A percentile compares a stretch with the other conserved stretches of the same genome.
phyloP scores from a whole-genome alignment of 2,888 invertebrate genomes.

The Lepidochrysops patricia region DNA sequence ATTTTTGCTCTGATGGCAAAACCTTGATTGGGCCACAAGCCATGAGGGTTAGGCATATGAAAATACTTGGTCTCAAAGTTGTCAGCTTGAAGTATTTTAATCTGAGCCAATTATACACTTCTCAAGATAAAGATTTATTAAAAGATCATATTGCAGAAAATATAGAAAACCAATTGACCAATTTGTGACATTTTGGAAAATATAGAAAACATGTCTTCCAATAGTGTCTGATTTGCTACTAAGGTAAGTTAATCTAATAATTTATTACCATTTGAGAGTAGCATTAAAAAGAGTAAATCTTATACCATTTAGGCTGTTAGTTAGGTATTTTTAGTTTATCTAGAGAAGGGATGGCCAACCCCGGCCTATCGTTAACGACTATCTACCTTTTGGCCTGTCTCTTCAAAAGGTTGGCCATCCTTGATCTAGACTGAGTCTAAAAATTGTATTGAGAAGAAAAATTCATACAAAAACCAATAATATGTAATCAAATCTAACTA shows the following conservation, averaged over 20 bases:
- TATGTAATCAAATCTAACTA: too few species aligned
- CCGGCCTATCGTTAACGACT: too few species aligned
- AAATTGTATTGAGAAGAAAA: too few species aligned
- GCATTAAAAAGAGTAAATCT: too few species aligned
- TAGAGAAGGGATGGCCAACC: too few species aligned
- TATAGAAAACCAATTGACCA: constrained; percentile 41
- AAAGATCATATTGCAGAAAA: constrained; percentile 65
- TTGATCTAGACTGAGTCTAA: too few species aligned
- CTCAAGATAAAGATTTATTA: constrained; percentile 60
- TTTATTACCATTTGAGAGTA: too few species aligned
- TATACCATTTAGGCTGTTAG: too few species aligned
- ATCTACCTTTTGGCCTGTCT: too few species aligned
- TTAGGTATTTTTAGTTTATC: too few species aligned
- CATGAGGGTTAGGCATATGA: constrained; percentile 77
- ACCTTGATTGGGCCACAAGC: constrained; percentile 76
- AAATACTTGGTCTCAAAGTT: constrained; percentile 77
- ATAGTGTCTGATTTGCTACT: background rate
- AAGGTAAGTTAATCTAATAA: background rate
- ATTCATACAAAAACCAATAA: too few species aligned
- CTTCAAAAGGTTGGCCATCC: too few species aligned
- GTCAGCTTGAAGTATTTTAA: constrained; percentile 71
- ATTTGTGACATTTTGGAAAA: constrained; percentile 23
- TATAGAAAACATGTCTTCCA: background rate
- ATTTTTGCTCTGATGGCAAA: constrained; percentile 74
- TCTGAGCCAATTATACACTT: constrained; percentile 61